phyloP scores from a whole-genome alignment of 2,888 invertebrate genomes.

The Oeneis ivallda region DNA sequence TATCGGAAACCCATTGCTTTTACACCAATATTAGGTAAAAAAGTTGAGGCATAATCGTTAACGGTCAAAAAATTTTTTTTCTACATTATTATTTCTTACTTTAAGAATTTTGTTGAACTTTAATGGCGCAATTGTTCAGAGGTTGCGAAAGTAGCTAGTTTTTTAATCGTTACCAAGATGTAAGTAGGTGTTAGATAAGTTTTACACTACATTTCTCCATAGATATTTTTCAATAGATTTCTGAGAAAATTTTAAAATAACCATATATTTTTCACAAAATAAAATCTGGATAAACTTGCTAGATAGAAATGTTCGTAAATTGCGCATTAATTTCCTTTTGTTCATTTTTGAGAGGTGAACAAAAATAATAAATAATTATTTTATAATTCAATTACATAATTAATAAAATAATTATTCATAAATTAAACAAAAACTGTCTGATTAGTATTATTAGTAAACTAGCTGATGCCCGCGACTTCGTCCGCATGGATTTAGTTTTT shows the following conservation, averaged over 20 bases:
- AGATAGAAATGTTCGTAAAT: too few species aligned
- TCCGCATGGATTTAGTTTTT: too few species aligned
- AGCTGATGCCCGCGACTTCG: too few species aligned
- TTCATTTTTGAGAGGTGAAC: too few species aligned
- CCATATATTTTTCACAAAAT: slow-evolving; percentile 4
- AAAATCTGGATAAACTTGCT: too few species aligned
- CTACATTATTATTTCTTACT: slow-evolving; percentile 38
- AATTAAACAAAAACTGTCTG: too few species aligned
- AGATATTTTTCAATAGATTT: slow-evolving; percentile 6
- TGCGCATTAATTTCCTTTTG: too few species aligned
- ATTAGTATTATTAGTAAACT: not conserved
- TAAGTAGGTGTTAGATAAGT: slow-evolving; percentile 11
- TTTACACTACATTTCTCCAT: slow-evolving; percentile 1
- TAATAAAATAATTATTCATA: too few species aligned
- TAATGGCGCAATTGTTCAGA: slow-evolving; percentile 35
- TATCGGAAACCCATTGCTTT: not conserved
- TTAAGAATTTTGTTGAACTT: not conserved
- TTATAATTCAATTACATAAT: too few species aligned
- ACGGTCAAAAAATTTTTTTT: slow-evolving; percentile 1
- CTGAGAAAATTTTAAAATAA: not conserved
- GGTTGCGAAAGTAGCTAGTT: slow-evolving; percentile 16
- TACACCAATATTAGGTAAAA: slow-evolving; percentile 9
- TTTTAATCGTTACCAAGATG: slow-evolving; percentile 12
- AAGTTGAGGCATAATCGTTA: not conserved
- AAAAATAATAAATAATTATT: too few species aligned